A percentile compares a stretch with the other conserved stretches of the same genome.
Conservation (phyloP, 1,140 invertebrate genomes). For the Ylistrum balloti region DNA sequence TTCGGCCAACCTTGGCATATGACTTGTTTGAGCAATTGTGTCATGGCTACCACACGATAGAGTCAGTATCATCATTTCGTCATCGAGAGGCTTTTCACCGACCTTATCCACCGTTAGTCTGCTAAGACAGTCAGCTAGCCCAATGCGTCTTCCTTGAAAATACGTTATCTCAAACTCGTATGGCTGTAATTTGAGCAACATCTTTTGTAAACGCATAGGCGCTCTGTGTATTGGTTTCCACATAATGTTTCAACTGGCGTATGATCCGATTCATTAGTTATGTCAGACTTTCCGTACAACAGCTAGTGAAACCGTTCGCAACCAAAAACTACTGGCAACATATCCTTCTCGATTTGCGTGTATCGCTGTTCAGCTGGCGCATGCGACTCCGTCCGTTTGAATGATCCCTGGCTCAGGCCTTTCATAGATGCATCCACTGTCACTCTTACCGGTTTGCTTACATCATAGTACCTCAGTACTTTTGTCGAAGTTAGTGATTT, state of each 20-base stretch:
- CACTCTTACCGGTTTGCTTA: slow-evolving; percentile 48
- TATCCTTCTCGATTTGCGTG: slow-evolving; percentile 84
- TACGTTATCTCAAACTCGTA: neutral
- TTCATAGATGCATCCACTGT: slow-evolving; percentile 78
- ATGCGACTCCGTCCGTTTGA: slow-evolving; percentile 81
- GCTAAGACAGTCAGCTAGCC: slow-evolving; percentile 48
- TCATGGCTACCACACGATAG: too few relatives aligned
- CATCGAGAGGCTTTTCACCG: neutral
- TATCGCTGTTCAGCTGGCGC: slow-evolving; percentile 76
- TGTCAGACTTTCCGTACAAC: slow-evolving; percentile 63
- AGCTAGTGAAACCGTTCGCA: slow-evolving; percentile 83
- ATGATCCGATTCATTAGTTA: slow-evolving; percentile 75
- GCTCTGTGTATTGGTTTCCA: neutral
- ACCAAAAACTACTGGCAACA: slow-evolving; percentile 83
- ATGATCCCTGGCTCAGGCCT: slow-evolving; percentile 81
- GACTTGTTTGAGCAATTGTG: too few relatives aligned
- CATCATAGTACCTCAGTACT: slow-evolving; percentile 60
- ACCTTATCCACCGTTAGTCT: slow-evolving; percentile 12
- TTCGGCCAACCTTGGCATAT: slow-evolving; percentile 55
- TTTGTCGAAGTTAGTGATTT: slow-evolving; percentile 43
- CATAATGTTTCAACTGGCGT: slow-evolving; percentile 62
- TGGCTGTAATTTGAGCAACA: slow-evolving; percentile 14
- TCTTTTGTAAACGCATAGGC: neutral
- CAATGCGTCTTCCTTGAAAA: neutral
- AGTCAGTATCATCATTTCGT: slow-evolving; percentile 42